phyloP scores from a whole-genome alignment of 2,888 invertebrate species.

The Phalera bucephala region DNA sequence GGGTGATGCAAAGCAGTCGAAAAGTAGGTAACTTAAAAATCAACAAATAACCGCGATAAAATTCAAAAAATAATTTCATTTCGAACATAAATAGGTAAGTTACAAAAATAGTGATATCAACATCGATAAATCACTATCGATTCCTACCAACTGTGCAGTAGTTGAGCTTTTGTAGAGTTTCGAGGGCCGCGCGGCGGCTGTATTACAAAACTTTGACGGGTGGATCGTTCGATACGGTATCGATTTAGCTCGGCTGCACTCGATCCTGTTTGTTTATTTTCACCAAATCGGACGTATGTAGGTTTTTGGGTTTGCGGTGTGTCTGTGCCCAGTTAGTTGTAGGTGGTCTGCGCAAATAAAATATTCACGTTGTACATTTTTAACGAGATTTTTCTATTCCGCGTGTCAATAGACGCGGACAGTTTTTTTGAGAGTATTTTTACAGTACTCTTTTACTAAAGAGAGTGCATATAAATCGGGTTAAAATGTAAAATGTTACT shows the following conservation, averaged over 20 bases:
- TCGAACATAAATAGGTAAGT: too few relatives aligned
- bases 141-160: conserved; percentile 2
- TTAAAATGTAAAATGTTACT: too few relatives aligned
- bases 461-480: too few relatives aligned
- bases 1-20: too few relatives aligned
- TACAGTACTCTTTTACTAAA: too few relatives aligned
- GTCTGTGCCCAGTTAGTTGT: conserved; percentile 56
- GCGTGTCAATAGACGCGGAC: conserved; percentile 40
- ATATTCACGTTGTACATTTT: conserved; percentile 41
- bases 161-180: conserved; percentile 28
- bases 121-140: neutral
- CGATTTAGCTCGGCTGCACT: conserved; percentile 67
- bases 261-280: conserved; percentile 67
- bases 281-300: conserved; percentile 67
- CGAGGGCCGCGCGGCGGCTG: conserved; percentile 29
- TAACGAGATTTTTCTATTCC: conserved; percentile 52
- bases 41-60: too few relatives aligned
- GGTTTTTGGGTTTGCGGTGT: conserved; percentile 78
- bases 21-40: too few relatives aligned
- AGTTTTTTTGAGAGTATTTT: conserved; percentile 22
- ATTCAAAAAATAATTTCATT: too few relatives aligned
- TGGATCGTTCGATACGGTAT: conserved; percentile 59
- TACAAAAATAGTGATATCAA: neutral
- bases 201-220: conserved; percentile 77
- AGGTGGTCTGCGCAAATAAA: conserved; percentile 57